phyloP scores from a whole-genome alignment of 1,140 invertebrate genomes.

The Zaprionus lachaisei region DNA sequence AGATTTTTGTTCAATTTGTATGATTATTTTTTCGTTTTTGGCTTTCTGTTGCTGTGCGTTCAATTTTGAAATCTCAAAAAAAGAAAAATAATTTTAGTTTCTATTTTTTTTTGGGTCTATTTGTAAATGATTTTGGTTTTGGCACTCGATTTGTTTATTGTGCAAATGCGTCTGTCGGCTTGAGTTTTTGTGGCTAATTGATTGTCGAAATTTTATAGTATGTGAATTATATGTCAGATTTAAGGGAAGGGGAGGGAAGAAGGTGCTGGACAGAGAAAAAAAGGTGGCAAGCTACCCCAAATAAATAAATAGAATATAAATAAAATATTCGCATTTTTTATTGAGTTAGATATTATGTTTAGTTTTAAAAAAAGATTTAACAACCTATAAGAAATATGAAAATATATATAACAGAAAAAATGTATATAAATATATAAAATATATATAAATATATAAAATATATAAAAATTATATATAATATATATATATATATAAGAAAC shows the following conservation, averaged over 20 bases:
- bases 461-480: no score
- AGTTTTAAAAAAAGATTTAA: no score
- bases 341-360: no score
- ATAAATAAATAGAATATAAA: background rate
- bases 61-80: constrained; percentile 58
- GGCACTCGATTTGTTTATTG: constrained; percentile 57
- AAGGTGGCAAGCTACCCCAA: background rate
- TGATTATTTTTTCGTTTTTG: constrained; percentile 14
- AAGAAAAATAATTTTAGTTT: constrained; percentile 34
- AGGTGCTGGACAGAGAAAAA: background rate
- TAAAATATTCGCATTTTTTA: background rate
- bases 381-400: no score
- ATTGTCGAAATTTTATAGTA: constrained; percentile 22
- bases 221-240: background rate
- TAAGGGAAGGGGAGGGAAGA: background rate
- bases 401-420: no score
- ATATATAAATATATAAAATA: no score
- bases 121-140: constrained; percentile 40
- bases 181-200: constrained; percentile 21
- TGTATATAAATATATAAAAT: no score
- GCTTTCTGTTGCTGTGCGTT: constrained; percentile 49
- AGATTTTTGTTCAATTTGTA: constrained; percentile 24
- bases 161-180: constrained; percentile 33
- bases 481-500: no score
- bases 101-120: constrained; percentile 32